Conservation (phyloP, 2,888 invertebrate genomes). For the Morpho deidamia region DNA sequence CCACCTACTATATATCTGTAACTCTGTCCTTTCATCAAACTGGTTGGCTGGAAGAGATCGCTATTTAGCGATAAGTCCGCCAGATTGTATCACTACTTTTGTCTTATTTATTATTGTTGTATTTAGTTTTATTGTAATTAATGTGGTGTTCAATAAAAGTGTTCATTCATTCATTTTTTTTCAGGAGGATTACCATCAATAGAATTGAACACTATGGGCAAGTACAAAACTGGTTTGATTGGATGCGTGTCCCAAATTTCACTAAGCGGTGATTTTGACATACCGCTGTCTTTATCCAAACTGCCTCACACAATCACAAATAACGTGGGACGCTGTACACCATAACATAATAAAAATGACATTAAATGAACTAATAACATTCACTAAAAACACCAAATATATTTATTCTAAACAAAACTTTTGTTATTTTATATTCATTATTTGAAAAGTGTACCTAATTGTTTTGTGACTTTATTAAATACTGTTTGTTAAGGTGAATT, state of each 20-base stretch:
- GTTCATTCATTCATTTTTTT: too few species aligned
- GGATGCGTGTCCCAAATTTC: constrained; percentile 92
- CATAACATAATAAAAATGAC: constrained; percentile 37
- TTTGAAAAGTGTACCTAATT: neutral
- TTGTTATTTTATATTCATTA: too few species aligned
- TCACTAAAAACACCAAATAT: constrained; percentile 31
- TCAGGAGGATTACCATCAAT: constrained; percentile 90
- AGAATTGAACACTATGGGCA: constrained; percentile 82
- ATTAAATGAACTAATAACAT: constrained; percentile 22
- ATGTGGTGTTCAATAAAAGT: too few species aligned
- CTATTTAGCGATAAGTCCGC: too few species aligned
- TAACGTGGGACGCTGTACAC: constrained; percentile 67
- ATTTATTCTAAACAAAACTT: constrained; percentile 5
- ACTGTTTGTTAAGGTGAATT: neutral
- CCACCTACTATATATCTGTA: too few species aligned
- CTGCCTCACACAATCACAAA: constrained; percentile 80
- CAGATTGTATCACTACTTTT: too few species aligned
- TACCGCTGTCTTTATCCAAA: constrained; percentile 83
- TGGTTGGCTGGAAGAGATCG: too few species aligned
- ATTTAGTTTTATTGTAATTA: too few species aligned
- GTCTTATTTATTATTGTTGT: too few species aligned
- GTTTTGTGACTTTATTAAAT: neutral
- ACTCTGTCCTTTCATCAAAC: too few species aligned
- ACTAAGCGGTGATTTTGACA: constrained; percentile 87
- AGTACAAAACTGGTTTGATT: constrained; percentile 85